Evolutionary conservation across 1,140 invertebrate genomes (phyloP).

Genomic region (Meloidogyne floridensis): DNA sequence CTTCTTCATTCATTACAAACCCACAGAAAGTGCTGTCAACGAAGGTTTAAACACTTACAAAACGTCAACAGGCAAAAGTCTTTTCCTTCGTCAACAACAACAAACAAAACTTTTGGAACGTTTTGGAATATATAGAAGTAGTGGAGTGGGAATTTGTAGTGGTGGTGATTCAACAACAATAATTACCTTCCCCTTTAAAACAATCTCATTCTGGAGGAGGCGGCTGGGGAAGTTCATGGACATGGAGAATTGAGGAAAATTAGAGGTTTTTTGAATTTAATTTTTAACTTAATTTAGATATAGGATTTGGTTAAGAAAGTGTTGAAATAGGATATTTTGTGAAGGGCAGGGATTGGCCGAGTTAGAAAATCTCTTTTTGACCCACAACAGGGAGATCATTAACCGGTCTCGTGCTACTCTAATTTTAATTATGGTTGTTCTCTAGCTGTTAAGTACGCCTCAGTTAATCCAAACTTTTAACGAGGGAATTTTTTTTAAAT

Average conservation of each 20-base stretch:
- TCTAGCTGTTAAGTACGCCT: too few species aligned
- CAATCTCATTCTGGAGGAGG: background rate
- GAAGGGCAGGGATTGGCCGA: too few species aligned
- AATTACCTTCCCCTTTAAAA: background rate
- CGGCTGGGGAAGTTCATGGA: conserved; percentile 46
- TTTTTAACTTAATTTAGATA: too few species aligned
- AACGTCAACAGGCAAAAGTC: background rate
- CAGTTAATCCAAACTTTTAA: too few species aligned
- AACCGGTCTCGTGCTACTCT: too few species aligned
- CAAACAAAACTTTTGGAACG: background rate
- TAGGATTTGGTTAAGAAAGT: too few species aligned
- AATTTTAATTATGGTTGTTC: too few species aligned
- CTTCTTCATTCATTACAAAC: background rate
- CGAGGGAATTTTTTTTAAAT: too few species aligned
- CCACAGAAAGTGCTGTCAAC: background rate
- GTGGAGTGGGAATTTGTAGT: too few species aligned
- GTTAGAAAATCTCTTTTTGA: too few species aligned
- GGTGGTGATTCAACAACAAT: background rate
- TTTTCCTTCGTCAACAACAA: background rate
- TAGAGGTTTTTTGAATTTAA: conserved; percentile 34
- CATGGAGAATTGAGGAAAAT: conserved; percentile 54
- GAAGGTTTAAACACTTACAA: background rate
- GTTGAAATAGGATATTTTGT: too few species aligned
- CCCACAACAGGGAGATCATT: too few species aligned
- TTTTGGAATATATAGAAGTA: background rate